Percentiles rank a stretch among this genome's conserved stretches.
phyloP scores from a whole-genome alignment of 2,888 invertebrate species.

The Cheilosia grossa region DNA sequence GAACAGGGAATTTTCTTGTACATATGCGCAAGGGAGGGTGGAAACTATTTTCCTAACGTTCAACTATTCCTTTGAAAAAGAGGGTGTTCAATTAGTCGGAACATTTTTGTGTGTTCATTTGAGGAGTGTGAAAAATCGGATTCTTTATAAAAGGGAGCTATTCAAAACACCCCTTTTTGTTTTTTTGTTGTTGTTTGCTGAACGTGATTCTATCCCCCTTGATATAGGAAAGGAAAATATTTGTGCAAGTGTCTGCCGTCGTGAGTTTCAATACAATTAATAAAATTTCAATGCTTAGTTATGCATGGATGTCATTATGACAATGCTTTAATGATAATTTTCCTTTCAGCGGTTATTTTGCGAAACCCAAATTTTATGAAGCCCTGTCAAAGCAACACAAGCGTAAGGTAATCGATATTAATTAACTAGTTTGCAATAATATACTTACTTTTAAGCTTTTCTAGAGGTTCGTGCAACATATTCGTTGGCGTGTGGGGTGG shows the following conservation, averaged over 20 bases:
- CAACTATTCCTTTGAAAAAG: slow-evolving; percentile 13
- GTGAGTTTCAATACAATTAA: slow-evolving; percentile 52
- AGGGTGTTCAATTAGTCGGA: slow-evolving; percentile 66
- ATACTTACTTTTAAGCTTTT: slow-evolving; percentile 88
- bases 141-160: slow-evolving; percentile 17
- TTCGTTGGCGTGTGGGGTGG: slow-evolving; percentile 85
- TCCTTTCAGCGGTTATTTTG: slow-evolving; percentile 4
- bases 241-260: slow-evolving; percentile 21
- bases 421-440: slow-evolving; percentile 29
- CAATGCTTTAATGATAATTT: slow-evolving; percentile 2
- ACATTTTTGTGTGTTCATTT: slow-evolving; percentile 55
- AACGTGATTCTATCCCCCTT: background rate
- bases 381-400: slow-evolving; percentile 9
- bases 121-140: slow-evolving; percentile 53
- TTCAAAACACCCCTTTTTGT: slow-evolving; percentile 45
- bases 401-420: slow-evolving; percentile 14
- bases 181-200: background rate
- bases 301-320: slow-evolving; percentile 51
- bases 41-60: slow-evolving; percentile 6
- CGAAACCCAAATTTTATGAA: slow-evolving; percentile 5
- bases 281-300: slow-evolving; percentile 24
- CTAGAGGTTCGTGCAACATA: slow-evolving; percentile 86
- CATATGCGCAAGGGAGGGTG: slow-evolving; percentile 11
- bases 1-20: slow-evolving; percentile 38
- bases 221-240: slow-evolving; percentile 67